Conservation (phyloP, 2,888 invertebrate species). For the Lycaena phlaeas region DNA sequence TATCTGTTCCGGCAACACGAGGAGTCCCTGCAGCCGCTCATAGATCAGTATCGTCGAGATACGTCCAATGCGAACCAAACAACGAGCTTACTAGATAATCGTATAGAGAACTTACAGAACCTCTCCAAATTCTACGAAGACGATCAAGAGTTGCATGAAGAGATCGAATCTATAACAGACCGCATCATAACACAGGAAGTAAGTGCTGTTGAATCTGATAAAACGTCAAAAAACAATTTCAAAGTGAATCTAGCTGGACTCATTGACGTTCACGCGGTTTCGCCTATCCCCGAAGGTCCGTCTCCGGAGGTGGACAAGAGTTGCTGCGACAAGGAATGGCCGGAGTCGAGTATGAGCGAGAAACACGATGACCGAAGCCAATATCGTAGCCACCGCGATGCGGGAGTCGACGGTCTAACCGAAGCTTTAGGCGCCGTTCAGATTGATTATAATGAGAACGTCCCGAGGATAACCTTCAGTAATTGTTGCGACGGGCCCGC, state of each 20-base stretch:
- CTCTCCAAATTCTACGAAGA: conserved; percentile 68
- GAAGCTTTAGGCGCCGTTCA: conserved; percentile 46
- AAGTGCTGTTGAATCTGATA: conserved; percentile 27
- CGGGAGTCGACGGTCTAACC: conserved; percentile 44
- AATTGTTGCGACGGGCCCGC: conserved; percentile 55
- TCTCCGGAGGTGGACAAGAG: conserved; percentile 42
- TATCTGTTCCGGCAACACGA: conserved; percentile 61
- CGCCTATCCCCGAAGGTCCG: conserved; percentile 19
- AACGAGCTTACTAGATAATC: conserved; percentile 41
- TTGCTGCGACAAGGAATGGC: conserved; percentile 64
- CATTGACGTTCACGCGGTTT: conserved; percentile 24
- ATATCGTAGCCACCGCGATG: conserved; percentile 28
- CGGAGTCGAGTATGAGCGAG: conserved; percentile 56
- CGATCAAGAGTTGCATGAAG: conserved; percentile 45
- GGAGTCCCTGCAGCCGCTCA: conserved; percentile 55
- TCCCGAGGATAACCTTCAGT: conserved; percentile 64
- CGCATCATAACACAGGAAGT: conserved; percentile 43
- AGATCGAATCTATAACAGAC: conserved; percentile 52
- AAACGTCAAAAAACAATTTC: conserved; percentile 33
- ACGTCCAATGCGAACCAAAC: conserved; percentile 31
- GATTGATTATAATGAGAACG: conserved; percentile 50
- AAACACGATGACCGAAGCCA: conserved; percentile 43
- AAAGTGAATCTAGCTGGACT: conserved; percentile 60
- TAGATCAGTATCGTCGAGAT: conserved; percentile 46
- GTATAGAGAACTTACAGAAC: conserved; percentile 54